Base-by-base conservation (phyloP, 2,113 vertebrate genomes). In the Cyanistes caeruleus region DNA sequence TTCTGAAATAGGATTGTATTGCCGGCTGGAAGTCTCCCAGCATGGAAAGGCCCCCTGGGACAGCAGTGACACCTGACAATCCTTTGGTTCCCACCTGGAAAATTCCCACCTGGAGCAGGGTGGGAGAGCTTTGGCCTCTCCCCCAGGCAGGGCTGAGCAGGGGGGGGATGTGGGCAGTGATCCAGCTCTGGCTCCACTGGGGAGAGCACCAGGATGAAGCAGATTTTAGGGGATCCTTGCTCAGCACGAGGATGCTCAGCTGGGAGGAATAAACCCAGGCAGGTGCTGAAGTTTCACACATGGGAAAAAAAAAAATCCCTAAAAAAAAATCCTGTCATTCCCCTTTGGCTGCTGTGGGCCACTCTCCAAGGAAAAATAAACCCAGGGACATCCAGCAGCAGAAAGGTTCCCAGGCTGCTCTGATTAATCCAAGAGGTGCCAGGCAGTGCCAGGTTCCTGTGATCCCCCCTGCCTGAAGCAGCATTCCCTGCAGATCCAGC, bases 101-200 rank as follows among this genome's bases (percentile, higher is more conserved):
- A 85, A 56, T 15, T 48, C 65, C 60, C 69, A n/a, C 22, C 33
- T 35, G 0, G 70, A 82, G 74, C 0, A 1, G 56, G 79, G 19
- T n/a, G 43, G 5, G 72, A 92, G 65, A 55, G 5, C 37, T 67
- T 16, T 5, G 28, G 55, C 31, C 24, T 56, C 46, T 55, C 53
- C 28, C 6, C 7, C 30, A 24, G 78, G 78, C 28, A 39, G 44
- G 35, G 12, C 11, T 2, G 37, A 56, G 87, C 55, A 13, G 81
- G 73, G 22, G 62, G 59, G 62, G 59, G 33, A 23, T 2, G 1
- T 1, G 60, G 62, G 62, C 90, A 88, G 37, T 14, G 67, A 39
- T 13, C n/a, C 27, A 1, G 0, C 39, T 53, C 76, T 33, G 85
- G 56, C 12, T 79, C 75, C 5, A 0, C 3, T n/a, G 20, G 16